Conservation (phyloP, 2,113 vertebrate genomes). For the Tupaia chinensis region DNA sequence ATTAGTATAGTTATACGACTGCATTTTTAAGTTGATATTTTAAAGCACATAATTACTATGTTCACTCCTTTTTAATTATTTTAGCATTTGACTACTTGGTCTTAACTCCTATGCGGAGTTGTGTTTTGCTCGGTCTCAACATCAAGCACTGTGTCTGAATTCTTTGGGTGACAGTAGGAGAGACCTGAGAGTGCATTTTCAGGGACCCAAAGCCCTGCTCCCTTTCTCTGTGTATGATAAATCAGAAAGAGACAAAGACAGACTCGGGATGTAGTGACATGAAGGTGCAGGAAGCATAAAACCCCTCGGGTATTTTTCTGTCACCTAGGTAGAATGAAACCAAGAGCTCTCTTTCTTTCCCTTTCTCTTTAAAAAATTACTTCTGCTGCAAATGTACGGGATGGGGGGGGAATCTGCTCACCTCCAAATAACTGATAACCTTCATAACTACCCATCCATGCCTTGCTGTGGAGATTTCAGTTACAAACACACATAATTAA, state of each 20-base stretch:
- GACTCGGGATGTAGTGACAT: neutral
- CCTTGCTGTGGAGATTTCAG: neutral
- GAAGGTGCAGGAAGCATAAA: neutral
- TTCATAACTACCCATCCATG: neutral
- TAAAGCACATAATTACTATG: neutral
- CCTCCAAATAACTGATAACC: neutral
- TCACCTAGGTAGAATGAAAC: neutral
- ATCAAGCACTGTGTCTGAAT: neutral
- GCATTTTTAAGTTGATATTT: neutral
- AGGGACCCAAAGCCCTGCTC: neutral
- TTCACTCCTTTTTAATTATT: neutral
- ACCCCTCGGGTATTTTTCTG: neutral
- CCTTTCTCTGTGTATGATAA: neutral
- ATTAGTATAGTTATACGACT: neutral
- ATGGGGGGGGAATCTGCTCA: neutral
- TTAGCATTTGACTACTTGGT: neutral
- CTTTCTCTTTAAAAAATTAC: neutral
- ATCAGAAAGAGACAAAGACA: conserved; percentile 7
- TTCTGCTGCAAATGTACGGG: neutral
- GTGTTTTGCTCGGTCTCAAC: neutral
- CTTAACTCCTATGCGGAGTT: neutral
- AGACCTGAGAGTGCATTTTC: neutral
- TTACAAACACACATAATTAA: neutral
- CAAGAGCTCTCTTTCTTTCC: neutral
- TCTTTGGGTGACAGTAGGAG: neutral